Conservation (phyloP, 1,140 invertebrate species). For the Octopus bimaculoides region DNA sequence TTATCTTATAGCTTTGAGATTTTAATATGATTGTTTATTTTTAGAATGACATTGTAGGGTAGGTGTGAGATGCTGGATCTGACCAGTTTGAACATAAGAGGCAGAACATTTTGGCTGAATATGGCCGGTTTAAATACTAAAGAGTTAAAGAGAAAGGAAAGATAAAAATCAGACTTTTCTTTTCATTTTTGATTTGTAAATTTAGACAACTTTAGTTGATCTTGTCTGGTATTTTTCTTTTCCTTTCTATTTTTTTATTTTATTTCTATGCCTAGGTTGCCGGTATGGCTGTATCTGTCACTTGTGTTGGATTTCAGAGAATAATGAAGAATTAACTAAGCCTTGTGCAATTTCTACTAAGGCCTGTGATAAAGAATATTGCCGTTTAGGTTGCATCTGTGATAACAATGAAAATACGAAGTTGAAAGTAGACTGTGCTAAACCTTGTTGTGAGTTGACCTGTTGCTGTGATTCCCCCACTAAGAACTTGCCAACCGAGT, state of each 20-base stretch:
- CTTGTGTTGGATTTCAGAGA: constrained; percentile 36
- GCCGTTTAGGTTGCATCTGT: constrained; percentile 51
- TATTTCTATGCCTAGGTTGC: constrained; percentile 37
- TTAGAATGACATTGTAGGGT: too few relatives aligned
- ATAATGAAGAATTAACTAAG: constrained; percentile 22
- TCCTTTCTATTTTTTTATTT: neutral
- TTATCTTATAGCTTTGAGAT: too few relatives aligned
- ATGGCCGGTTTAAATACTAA: too few relatives aligned
- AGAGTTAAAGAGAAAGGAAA: too few relatives aligned
- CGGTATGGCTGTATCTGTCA: constrained; percentile 53
- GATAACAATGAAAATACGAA: constrained; percentile 36
- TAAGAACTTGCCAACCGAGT: constrained; percentile 11
- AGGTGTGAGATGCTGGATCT: too few relatives aligned
- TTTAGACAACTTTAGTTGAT: too few relatives aligned
- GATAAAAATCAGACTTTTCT: too few relatives aligned
- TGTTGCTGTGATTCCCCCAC: neutral
- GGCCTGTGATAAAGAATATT: constrained; percentile 50
- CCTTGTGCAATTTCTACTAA: constrained; percentile 14
- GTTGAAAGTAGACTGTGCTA: constrained; percentile 27
- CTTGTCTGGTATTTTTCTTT: too few relatives aligned
- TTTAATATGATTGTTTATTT: too few relatives aligned
- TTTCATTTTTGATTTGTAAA: too few relatives aligned
- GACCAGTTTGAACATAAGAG: too few relatives aligned
- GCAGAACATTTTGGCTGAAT: too few relatives aligned
- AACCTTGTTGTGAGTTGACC: constrained; percentile 32